These are phyloP conservation scores for Thereva unica DNA, from an alignment of 2,888 invertebrate genomes.

Conservation along the genomic window DNA sequence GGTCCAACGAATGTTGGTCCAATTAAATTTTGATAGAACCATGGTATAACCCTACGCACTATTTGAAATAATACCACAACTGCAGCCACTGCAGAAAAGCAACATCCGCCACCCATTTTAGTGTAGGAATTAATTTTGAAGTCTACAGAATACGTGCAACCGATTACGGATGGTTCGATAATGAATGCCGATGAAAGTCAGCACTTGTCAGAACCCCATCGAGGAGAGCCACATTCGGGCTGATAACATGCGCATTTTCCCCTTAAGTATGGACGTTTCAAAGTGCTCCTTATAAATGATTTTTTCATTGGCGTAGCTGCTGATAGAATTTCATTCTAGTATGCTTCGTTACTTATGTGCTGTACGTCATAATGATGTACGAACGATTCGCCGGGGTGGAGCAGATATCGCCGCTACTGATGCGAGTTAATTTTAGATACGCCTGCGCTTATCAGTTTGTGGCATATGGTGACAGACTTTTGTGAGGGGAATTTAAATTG, in stretches of 20 bases:
- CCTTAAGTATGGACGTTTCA: background rate
- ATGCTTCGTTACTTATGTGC: too few species aligned
- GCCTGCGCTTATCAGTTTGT: background rate
- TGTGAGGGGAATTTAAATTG: background rate
- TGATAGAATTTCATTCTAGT: too few species aligned
- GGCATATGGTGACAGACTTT: background rate
- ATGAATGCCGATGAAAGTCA: conserved; percentile 4
- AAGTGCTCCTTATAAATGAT: too few species aligned
- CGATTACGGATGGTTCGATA: conserved; percentile 22
- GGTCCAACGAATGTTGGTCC: conserved; percentile 64
- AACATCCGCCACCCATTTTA: conserved; percentile 23
- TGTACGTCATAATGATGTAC: too few species aligned
- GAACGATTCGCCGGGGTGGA: background rate
- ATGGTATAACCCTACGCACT: conserved; percentile 53
- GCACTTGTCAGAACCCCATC: too few species aligned
- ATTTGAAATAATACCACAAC: conserved; percentile 53
- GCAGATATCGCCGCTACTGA: conserved; percentile 5
- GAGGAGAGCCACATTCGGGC: background rate
- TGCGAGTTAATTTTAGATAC: background rate
- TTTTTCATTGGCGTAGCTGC: too few species aligned
- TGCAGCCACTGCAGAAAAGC: conserved; percentile 13
- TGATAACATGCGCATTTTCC: conserved; percentile 1
- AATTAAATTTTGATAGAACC: conserved; percentile 59
- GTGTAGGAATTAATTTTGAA: too few species aligned
- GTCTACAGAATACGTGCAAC: conserved; percentile 4